phyloP scores from a whole-genome alignment of 1,140 invertebrate genomes.

The Drosophila melanogaster region Release_6_plus_ISO1_MT NT_033779.5:11750501-11751000 shows the following conservation, averaged over 20 bases:
- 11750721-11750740: too few species aligned
- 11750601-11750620: conserved; percentile 54
- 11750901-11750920: too few species aligned
- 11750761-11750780: not conserved
- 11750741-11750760: too few species aligned
- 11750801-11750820: not conserved
- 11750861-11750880: too few species aligned
- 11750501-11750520: conserved; percentile 46
- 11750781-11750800: not conserved
- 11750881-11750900: too few species aligned
- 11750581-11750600: conserved; percentile 20
- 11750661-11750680: conserved; percentile 65
- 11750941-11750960: not conserved
- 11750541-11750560: conserved; percentile 34
- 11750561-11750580: not conserved
- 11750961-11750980: too few species aligned
- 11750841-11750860: too few species aligned
- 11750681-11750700: conserved; percentile 19
- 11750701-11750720: not conserved
- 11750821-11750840: too few species aligned
- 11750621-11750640: conserved; percentile 70
- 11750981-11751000: not conserved
- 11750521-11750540: conserved; percentile 22
- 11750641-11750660: conserved; percentile 69
- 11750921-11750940: not conserved